phyloP scores from a whole-genome alignment of 2,113 vertebrate species.

The Apodemus speciosus region DNA sequence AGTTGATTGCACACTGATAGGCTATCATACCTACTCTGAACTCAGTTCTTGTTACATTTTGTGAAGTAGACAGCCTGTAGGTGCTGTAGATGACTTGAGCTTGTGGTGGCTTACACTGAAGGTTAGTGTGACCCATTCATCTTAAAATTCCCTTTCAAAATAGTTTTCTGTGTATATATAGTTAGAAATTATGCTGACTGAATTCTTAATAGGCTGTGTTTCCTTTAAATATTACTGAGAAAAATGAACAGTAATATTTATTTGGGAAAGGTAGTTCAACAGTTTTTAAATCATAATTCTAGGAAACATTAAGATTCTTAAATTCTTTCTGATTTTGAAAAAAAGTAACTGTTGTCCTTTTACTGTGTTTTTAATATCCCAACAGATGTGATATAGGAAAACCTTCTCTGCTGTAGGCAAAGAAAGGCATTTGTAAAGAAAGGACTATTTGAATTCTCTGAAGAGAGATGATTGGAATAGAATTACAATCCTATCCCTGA shows the following conservation, averaged over 20 bases:
- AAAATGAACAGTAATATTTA: not conserved
- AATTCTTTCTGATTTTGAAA: slow-evolving; percentile 12
- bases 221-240: not conserved
- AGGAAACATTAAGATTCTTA: not conserved
- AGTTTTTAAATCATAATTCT: not conserved
- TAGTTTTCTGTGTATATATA: not conserved
- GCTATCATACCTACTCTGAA: not conserved
- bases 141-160: slow-evolving; percentile 28
- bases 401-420: not conserved
- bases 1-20: not conserved
- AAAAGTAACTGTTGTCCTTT: not conserved
- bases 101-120: slow-evolving; percentile 13
- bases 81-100: not conserved
- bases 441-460: slow-evolving; percentile 18
- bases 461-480: slow-evolving; percentile 13
- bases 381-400: not conserved
- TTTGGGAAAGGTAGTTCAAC: slow-evolving; percentile 3
- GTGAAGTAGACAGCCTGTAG: not conserved
- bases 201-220: not conserved
- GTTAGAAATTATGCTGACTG: not conserved
- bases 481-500: not conserved
- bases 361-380: not conserved
- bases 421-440: not conserved
- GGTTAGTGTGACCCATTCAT: not conserved
- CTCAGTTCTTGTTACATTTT: not conserved